Base-by-base conservation (phyloP, 1,140 invertebrate genomes). In the Holotrichia oblita region DNA sequence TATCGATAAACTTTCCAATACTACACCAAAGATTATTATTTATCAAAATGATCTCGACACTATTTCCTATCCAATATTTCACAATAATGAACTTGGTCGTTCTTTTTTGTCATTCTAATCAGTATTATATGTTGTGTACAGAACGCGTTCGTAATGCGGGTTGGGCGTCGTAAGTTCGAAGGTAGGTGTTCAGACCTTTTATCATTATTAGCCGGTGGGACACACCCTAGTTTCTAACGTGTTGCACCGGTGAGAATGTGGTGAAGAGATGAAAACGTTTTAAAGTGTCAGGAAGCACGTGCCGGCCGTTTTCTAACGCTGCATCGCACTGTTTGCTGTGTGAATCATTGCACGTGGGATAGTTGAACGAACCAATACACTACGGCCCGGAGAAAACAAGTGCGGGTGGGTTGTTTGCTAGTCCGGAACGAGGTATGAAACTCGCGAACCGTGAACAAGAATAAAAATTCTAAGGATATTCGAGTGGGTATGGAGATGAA, bases 331-430 rank as follows among this genome's bases (percentile, higher is more conserved):
- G 48, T 55, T 55, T 55, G 14, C 48, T 17, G 48, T 55, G 48
- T 55, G 48, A 55, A 55, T 55, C 48, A 55, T 55, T 55, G n/a
- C 48, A 55, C 48, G 48, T 55, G 48, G 48, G 48, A 55, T 55
- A 55, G 48, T 55, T 17, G 48, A 55, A n/a, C 48, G 48, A 55
- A 55, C 3, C 6, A 55, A 55, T 55, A 17, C 1, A 14, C 17
- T 55, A 17, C 48, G 14, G 17, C 48, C 12, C n/a, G 17, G 14
- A 55, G 48, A 17, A 17, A 55, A 55, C 48, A 55, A 55, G 48
- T 55, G 48, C 48, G 48, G 48, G 48, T 55, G 48, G 48, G 48
- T 14, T 55, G 17, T 17, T 55, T 55, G 48, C 14, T 17, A 55
- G 2, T 6, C 44, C 44, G 44, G 10, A 48, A 48, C n/a, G 44